phyloP scores from a whole-genome alignment of 2,113 vertebrate species.

The Solea senegalensis region DNA sequence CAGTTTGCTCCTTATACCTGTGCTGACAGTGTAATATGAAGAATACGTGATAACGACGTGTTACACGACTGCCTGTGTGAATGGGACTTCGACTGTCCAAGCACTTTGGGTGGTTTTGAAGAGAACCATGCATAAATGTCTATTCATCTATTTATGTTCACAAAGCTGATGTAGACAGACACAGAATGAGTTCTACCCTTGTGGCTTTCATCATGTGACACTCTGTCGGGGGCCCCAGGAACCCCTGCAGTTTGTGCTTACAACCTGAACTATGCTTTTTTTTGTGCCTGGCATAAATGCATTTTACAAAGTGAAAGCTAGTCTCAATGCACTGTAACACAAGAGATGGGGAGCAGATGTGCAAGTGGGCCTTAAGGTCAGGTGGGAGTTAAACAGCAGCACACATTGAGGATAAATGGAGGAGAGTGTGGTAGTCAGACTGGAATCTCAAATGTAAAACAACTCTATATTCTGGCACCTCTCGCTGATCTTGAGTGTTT shows the following conservation, averaged over 20 bases:
- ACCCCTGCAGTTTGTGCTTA: neutral
- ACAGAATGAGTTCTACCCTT: neutral
- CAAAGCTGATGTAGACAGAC: neutral
- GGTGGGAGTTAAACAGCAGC: neutral
- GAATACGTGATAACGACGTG: too few relatives aligned
- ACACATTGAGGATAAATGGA: neutral
- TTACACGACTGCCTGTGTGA: too few relatives aligned
- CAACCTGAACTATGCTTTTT: neutral
- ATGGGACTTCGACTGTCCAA: too few relatives aligned
- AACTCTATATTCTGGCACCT: too few relatives aligned
- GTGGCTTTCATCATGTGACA: too few relatives aligned
- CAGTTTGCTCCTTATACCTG: too few relatives aligned
- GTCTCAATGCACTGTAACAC: neutral
- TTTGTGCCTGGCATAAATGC: neutral
- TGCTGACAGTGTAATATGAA: too few relatives aligned
- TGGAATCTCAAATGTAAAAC: too few relatives aligned
- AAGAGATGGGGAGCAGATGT: neutral
- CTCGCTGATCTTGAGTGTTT: too few relatives aligned
- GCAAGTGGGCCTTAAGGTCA: neutral
- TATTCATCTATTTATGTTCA: too few relatives aligned
- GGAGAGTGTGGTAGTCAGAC: too few relatives aligned
- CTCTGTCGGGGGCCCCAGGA: neutral
- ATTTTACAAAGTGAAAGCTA: neutral
- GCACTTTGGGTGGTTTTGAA: neutral
- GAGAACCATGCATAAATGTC: neutral